phyloP scores from a whole-genome alignment of 92 coral and sea anemone species.

The Isaurus tuberculatus region DNA sequence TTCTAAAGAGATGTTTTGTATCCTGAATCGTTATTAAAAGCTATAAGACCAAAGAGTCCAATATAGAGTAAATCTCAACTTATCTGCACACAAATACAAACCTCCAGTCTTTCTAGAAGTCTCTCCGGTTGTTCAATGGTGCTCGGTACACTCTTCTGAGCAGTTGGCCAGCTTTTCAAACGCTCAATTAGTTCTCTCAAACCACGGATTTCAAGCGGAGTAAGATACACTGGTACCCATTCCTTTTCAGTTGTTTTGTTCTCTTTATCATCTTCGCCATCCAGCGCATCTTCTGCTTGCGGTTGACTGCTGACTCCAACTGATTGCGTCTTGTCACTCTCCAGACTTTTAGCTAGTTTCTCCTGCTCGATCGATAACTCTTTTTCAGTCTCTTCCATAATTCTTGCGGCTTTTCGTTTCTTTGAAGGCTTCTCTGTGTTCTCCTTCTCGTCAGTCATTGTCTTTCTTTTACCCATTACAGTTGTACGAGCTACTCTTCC shows the following conservation, averaged over 20 bases:
- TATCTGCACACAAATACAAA: slow-evolving; percentile 26
- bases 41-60: too few relatives aligned
- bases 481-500: neutral
- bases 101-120: slow-evolving; percentile 83
- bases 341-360: slow-evolving; percentile 51
- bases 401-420: slow-evolving; percentile 31
- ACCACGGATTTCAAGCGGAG: slow-evolving; percentile 78
- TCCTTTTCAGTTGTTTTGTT: slow-evolving; percentile 55
- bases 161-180: slow-evolving; percentile 83
- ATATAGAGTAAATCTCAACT: too few relatives aligned
- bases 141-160: slow-evolving; percentile 74
- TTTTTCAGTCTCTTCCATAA: slow-evolving; percentile 24
- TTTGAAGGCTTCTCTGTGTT: slow-evolving; percentile 49
- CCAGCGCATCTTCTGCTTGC: slow-evolving; percentile 45
- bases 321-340: slow-evolving; percentile 27
- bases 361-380: slow-evolving; percentile 47
- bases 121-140: slow-evolving; percentile 64
- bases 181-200: slow-evolving; percentile 69
- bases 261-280: slow-evolving; percentile 41
- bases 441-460: slow-evolving; percentile 45
- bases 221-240: slow-evolving; percentile 90
- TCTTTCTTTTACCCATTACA: slow-evolving; percentile 35
- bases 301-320: slow-evolving; percentile 57
- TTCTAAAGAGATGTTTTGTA: too few relatives aligned
- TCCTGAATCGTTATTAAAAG: too few relatives aligned